phyloP scores from a whole-genome alignment of 2,113 vertebrate species.

The Bubo bubo region DNA sequence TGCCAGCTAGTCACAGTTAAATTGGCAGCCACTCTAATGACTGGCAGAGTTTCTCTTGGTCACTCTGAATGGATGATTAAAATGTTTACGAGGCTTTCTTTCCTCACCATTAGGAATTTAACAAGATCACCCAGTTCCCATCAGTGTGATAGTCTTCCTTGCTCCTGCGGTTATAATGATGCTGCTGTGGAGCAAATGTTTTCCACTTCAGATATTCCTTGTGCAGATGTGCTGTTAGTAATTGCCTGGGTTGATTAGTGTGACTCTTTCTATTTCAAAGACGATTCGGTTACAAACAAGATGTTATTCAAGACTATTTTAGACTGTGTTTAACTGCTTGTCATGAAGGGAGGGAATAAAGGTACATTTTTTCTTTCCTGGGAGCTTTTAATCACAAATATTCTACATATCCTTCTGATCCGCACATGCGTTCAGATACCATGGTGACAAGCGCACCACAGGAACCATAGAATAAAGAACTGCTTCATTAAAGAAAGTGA shows the following conservation, averaged over 20 bases:
- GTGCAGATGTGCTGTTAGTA: slow-evolving; percentile 52
- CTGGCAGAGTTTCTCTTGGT: slow-evolving; percentile 33
- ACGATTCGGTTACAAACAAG: slow-evolving; percentile 16
- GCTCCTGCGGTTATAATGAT: slow-evolving; percentile 19
- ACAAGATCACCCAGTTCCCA: slow-evolving; percentile 55
- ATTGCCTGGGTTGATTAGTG: slow-evolving; percentile 46
- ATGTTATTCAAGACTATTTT: slow-evolving; percentile 27
- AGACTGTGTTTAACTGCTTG: slow-evolving; percentile 27
- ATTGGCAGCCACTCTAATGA: slow-evolving; percentile 22
- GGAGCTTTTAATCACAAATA: slow-evolving; percentile 53
- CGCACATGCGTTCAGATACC: slow-evolving; percentile 29
- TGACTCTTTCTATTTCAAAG: slow-evolving; percentile 34
- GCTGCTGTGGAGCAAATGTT: slow-evolving; percentile 52
- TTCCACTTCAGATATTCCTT: slow-evolving; percentile 40
- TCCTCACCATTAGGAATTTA: slow-evolving; percentile 45
- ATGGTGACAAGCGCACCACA: slow-evolving; percentile 54
- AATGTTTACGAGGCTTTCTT: slow-evolving; percentile 49
- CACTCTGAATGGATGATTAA: slow-evolving; percentile 54
- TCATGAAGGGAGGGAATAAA: slow-evolving; percentile 33
- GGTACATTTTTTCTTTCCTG: slow-evolving; percentile 31
- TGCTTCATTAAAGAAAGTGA: slow-evolving; percentile 35
- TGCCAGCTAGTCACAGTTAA: slow-evolving; percentile 28
- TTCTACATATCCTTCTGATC: slow-evolving; percentile 29
- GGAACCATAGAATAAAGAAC: slow-evolving; percentile 32
- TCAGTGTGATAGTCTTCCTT: neutral